These are phyloP conservation scores for Onychostoma macrolepis DNA, from an alignment of 2,113 vertebrate species.

Conservation along the genomic window DNA sequence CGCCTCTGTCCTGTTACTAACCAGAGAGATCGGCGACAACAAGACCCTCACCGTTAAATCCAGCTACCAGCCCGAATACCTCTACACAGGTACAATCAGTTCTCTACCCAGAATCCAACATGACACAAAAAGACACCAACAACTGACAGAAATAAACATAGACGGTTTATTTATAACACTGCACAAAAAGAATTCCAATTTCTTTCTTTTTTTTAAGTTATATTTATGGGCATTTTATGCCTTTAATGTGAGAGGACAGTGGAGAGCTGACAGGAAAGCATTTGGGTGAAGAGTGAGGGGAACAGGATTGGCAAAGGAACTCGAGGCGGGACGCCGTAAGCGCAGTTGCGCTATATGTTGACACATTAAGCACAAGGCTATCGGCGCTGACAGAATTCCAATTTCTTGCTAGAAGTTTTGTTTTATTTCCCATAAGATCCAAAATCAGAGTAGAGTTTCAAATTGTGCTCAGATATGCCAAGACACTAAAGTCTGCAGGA, in stretches of 20 bases:
- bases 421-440: not conserved
- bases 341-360: no score
- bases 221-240: no score
- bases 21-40: slow-evolving; percentile 90
- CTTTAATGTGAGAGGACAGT: no score
- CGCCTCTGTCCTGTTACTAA: slow-evolving; percentile 93
- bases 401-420: not conserved
- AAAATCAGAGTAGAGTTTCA: not conserved
- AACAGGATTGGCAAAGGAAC: no score
- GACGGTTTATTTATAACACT: not conserved
- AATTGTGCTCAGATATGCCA: not conserved
- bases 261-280: no score
- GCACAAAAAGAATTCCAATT: not conserved
- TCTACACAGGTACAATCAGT: slow-evolving; percentile 83
- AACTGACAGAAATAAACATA: not conserved
- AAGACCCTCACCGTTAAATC: slow-evolving; percentile 94
- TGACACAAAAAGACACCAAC: not conserved
- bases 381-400: not conserved
- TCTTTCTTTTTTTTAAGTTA: no score
- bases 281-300: no score
- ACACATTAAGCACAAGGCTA: no score
- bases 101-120: not conserved
- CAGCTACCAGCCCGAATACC: slow-evolving; percentile 87
- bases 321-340: no score
- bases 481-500: not conserved